Base-by-base conservation (phyloP, 2,797 vertebrate species). In the Phylloscopus collybita region DNA sequence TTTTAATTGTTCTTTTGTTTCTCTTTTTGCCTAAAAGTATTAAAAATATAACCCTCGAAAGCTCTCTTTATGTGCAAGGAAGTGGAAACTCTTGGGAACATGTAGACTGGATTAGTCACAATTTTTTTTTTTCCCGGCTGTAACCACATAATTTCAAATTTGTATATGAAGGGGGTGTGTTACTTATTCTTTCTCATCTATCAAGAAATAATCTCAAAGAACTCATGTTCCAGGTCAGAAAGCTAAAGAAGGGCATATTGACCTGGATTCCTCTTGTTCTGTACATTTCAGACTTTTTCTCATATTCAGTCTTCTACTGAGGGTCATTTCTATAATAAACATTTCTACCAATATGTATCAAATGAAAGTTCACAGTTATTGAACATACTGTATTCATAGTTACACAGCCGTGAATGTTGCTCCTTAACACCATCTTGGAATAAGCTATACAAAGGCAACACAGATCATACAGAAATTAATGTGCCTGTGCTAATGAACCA, bases 401-500 rank as follows among this genome's bases (percentile, higher is more conserved):
- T 75, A 38, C 2, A 3, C 44, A 60, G 3, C 17, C 70, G 67
- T 60, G 44, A 61, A 62, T 54, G 11, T 40, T 66, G 45, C 62
- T 91, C 32, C 30, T 61, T 79, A 66, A 38, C 38, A 32, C 4
- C 6, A 13, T 32, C 30, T 79, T 5, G 9, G 70, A 86, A 92
- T 62, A 88, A 84, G 13, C 26, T 62, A 11, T 54, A 61, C 26
- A 36, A n/a, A 40, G 54, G 42, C 59, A 80, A 42, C 56, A 81
- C 18, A 62, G 18, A 83, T 67, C 40, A 66, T 42, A 76, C 10
- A 91, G 53, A 83, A 93, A 88, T 76, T 11, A 66, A 38, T 66
- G 56, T 80, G 36, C 19, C 49, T 70, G 34, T 70, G 51, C 40
- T 88, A 95, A 95, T 86, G 87, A 90, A 47, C 62, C 69, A 69